Evolutionary conservation across 2,797 vertebrate species (phyloP).

Genomic region (Denticeps clupeoides): DNA sequence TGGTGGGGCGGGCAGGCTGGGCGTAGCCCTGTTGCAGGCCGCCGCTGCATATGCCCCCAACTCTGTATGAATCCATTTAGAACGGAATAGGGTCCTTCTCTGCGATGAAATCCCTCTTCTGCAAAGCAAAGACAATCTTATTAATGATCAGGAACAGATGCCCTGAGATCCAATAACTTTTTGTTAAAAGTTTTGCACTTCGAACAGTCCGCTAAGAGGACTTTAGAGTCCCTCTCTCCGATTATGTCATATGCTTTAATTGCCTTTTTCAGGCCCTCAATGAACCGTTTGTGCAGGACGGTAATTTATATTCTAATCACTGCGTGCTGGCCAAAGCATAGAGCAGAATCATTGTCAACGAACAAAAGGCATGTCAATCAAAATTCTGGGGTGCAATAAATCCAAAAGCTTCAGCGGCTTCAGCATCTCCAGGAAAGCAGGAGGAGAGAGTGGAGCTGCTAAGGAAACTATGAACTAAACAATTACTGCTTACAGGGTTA

Average conservation of each 20-base stretch:
- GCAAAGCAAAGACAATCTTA: constrained; percentile 41
- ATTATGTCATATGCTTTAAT: constrained; percentile 17
- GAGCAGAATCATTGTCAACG: constrained; percentile 10
- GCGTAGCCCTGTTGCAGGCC: constrained; percentile 59
- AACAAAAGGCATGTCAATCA: constrained; percentile 16
- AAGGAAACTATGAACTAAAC: no score
- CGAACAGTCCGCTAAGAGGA: constrained; percentile 5
- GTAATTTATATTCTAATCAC: not conserved
- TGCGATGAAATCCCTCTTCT: constrained; percentile 48
- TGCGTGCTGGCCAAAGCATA: constrained; percentile 5
- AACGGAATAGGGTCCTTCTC: constrained; percentile 47
- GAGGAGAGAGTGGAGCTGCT: constrained; percentile 8
- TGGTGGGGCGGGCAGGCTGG: constrained; percentile 50
- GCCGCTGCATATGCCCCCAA: constrained; percentile 60
- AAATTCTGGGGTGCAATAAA: constrained; percentile 7
- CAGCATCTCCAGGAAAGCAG: not conserved
- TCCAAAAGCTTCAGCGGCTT: constrained; percentile 9
- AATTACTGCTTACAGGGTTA: no score
- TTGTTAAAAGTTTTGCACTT: constrained; percentile 20
- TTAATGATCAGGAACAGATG: constrained; percentile 34
- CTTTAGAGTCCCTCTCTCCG: constrained; percentile 15
- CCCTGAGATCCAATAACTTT: constrained; percentile 18
- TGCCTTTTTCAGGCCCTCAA: constrained; percentile 3
- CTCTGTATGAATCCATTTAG: constrained; percentile 80
- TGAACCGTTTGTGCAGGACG: constrained; percentile 1